These are phyloP conservation scores for Danionella cerebrum DNA, from an alignment of 2,113 vertebrate genomes.

Conservation along the genomic window DNA sequence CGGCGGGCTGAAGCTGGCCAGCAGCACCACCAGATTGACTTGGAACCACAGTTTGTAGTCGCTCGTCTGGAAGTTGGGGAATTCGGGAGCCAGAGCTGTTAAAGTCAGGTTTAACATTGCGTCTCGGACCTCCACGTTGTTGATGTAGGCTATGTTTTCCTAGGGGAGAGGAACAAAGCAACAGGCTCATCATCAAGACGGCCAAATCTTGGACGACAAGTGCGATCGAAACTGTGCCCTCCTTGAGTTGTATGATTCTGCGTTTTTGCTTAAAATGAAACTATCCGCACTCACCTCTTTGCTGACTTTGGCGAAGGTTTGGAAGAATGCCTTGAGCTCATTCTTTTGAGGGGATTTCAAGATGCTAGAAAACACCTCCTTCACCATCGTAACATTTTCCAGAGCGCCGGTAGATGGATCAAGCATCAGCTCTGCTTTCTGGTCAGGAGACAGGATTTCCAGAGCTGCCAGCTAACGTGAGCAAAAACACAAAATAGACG, in stretches of 20 bases:
- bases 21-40: slow-evolving; percentile 33
- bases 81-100: slow-evolving; percentile 32
- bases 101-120: slow-evolving; percentile 40
- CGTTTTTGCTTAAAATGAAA: too few relatives aligned
- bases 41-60: slow-evolving; percentile 45
- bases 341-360: background rate
- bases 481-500: background rate
- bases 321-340: background rate
- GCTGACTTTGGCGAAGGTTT: background rate
- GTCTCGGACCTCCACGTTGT: background rate
- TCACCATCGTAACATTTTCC: background rate
- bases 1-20: slow-evolving; percentile 35
- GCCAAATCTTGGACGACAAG: background rate
- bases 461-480: background rate
- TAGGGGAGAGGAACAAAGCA: background rate
- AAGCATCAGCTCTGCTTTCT: slow-evolving; percentile 6
- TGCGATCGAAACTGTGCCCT: too few relatives aligned
- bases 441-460: background rate
- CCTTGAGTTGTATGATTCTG: too few relatives aligned
- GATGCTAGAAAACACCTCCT: background rate
- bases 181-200: background rate
- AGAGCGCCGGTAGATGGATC: background rate
- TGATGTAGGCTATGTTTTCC: slow-evolving; percentile 9
- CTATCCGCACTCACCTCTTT: background rate
- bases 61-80: slow-evolving; percentile 26